phyloP scores from a whole-genome alignment of 2,797 vertebrate genomes.

The Mormyrops attenuatus region DNA sequence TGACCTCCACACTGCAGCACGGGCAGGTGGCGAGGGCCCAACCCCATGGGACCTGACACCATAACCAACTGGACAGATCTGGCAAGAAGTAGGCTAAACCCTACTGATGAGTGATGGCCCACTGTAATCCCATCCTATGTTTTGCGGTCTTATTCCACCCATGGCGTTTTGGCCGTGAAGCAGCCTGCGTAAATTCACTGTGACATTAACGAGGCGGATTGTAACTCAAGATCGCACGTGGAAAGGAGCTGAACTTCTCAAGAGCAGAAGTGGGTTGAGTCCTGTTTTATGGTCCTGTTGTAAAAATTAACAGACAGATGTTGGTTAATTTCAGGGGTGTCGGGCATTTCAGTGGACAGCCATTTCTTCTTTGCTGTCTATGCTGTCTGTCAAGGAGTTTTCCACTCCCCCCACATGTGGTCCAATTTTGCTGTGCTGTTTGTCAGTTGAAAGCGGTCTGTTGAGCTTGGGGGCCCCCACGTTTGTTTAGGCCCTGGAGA shows the following conservation, averaged over 20 bases:
- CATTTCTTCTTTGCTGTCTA: slow-evolving; percentile 28
- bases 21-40: not conserved
- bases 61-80: not conserved
- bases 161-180: not conserved
- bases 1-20: not conserved
- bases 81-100: not conserved
- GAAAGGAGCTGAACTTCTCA: not conserved
- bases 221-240: not conserved
- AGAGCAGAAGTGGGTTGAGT: not conserved
- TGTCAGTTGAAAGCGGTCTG: slow-evolving; percentile 17
- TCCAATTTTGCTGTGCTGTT: not conserved
- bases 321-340: slow-evolving; percentile 34
- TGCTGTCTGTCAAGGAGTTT: not conserved
- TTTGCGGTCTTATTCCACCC: not conserved
- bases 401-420: not conserved
- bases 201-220: not conserved
- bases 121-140: not conserved
- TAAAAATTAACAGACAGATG: slow-evolving; percentile 35
- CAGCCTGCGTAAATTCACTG: not conserved
- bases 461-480: slow-evolving; percentile 1
- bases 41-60: not conserved
- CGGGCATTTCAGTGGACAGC: not conserved
- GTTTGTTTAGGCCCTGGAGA: not conserved
- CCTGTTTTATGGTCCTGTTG: slow-evolving; percentile 29
- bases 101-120: not conserved